Evolutionary conservation across 2,888 invertebrate genomes (phyloP), one percentile per base, ranked within the genome.

Genomic region (Acleris emargana): DNA sequence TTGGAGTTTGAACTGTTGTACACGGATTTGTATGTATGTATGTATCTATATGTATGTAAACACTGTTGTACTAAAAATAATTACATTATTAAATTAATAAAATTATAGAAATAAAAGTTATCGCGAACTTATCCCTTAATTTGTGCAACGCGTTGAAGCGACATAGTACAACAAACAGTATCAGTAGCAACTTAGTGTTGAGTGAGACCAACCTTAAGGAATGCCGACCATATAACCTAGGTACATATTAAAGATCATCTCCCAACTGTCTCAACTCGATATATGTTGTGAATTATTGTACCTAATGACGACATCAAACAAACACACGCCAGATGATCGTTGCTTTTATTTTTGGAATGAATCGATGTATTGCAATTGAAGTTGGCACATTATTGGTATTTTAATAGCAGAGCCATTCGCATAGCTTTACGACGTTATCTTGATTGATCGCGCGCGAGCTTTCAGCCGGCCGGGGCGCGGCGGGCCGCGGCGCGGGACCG

Each of bases 311-410:
- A 64, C 58, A 58, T 22, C 4, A 71, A 74, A 81, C 83, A 82
- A 84, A 79, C 76, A 72, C 75, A 77, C 72, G 74, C 77, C 80
- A 80, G 60, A 60, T 58, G 52, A 60, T 58, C 50, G 42, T 52
- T 60, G 25, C 79, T 76, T 80, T 78, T 79, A 78, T 76, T 76
- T 76, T 80, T 77, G 76, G 78, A 82, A 83, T 78, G 78, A 77
- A 72, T 73, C 74, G 75, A 81, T 81, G 71, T 73, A 81, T 81
- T 83, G 83, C 81, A 83, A 84, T 83, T 77, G 75, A 79, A 85
- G 79, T 87, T 88, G 87, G 87, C 84, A 87, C 79, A 84, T 83
- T 82, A 82, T 82, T 83, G 86, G 88, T 69, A 90, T 89, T 86
- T 88, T 85, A 88, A 90, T 88, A 81, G 86, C 81, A 68, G 67